Evolutionary conservation across 2,888 invertebrate species (phyloP), one percentile per base, ranked within the genome.

Genomic region (Pristionchus fissidentatus): DNA sequence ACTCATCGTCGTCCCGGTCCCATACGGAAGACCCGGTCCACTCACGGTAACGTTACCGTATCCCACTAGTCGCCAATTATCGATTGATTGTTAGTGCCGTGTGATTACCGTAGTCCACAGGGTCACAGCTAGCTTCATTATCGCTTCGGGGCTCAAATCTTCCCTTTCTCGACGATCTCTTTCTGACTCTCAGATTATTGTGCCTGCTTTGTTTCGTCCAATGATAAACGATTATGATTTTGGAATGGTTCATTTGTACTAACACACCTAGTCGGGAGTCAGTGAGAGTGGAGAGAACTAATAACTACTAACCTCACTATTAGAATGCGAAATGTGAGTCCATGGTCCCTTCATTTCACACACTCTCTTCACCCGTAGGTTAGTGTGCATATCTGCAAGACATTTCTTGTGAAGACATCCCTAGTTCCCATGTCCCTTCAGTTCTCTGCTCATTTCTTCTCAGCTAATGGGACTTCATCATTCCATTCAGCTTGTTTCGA

Each of bases 401-500:
- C n/a, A n/a, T n/a, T n/a, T n/a, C n/a, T n/a, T n/a, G n/a, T n/a
- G n/a, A n/a, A n/a, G n/a, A n/a, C n/a, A n/a, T n/a, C n/a, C n/a
- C n/a, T n/a, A n/a, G n/a, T n/a, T n/a, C n/a, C n/a, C n/a, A n/a
- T n/a, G n/a, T n/a, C n/a, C n/a, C n/a, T n/a, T n/a, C n/a, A n/a
- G n/a, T n/a, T n/a, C n/a, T n/a, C n/a, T n/a, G n/a, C n/a, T n/a
- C n/a, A n/a, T n/a, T n/a, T n/a, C n/a, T n/a, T n/a, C n/a, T n/a
- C n/a, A n/a, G n/a, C n/a, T n/a, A n/a, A n/a, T n/a, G 22, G 10
- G 57, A 57, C 10, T 57, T 22, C n/a, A 26, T 22, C 29, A n/a
- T 29, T 57, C 57, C 7, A 84, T 88, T 84, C 86, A 90, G 90
- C 84, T 1, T 90, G 90, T 78, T 90, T 88, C 86, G 84, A 88